Percentiles rank a stretch among this genome's conserved stretches.
Evolutionary conservation across 2,797 vertebrate species (phyloP).

Genomic region (Naso thynnoides): DNA sequence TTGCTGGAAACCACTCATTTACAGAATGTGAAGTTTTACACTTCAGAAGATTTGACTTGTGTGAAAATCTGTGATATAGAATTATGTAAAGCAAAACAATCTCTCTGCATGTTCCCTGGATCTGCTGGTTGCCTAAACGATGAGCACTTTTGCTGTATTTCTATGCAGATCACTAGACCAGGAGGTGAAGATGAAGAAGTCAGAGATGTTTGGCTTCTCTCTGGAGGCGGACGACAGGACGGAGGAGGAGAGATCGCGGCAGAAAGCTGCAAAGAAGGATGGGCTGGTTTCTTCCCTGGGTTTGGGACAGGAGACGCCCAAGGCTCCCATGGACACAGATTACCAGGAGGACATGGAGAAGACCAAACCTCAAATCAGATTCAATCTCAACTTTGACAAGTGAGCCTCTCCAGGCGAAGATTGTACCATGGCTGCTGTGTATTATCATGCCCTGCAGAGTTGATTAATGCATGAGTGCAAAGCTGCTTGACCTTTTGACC

Average conservation of each 20-base stretch:
- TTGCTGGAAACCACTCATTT: background rate
- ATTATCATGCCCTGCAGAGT: constrained; percentile 10
- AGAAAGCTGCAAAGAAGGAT: constrained; percentile 56
- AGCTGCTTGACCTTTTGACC: constrained; percentile 14
- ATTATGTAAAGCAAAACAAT: background rate
- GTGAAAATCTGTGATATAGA: background rate
- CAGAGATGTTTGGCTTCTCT: constrained; percentile 75
- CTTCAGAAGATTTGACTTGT: background rate
- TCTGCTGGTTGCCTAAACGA: background rate
- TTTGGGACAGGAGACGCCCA: constrained; percentile 73
- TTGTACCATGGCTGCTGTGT: constrained; percentile 14
- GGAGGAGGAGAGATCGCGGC: constrained; percentile 77
- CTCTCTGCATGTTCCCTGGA: background rate
- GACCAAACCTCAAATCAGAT: constrained; percentile 77
- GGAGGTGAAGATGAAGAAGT: constrained; percentile 84
- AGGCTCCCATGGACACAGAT: constrained; percentile 90
- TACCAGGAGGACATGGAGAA: constrained; percentile 85
- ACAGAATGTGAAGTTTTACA: background rate
- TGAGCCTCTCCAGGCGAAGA: constrained; percentile 56
- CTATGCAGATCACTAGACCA: constrained; percentile 6
- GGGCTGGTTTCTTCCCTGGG: constrained; percentile 73
- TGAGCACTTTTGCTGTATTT: background rate
- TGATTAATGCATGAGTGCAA: constrained; percentile 4
- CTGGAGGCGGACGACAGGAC: constrained; percentile 85
- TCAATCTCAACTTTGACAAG: constrained; percentile 85